phyloP scores from a whole-genome alignment of 2,113 vertebrate genomes.

The Triplophysa tibetana region DNA sequence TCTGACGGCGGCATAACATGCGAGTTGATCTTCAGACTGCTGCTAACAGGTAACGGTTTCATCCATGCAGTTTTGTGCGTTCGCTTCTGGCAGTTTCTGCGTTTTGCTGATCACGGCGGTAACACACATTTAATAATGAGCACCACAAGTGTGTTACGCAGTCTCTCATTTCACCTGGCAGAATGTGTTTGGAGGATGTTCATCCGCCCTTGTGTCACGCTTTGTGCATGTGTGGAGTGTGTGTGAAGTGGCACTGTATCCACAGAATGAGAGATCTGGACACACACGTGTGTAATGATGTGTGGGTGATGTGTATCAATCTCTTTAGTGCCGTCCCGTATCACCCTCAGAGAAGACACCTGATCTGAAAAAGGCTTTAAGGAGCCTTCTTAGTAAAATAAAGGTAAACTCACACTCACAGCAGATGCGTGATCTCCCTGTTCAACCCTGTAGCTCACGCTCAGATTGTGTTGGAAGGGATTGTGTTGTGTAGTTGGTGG shows the following conservation, averaged over 20 bases:
- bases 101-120: neutral
- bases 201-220: constrained; percentile 29
- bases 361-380: constrained; percentile 82
- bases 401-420: constrained; percentile 70
- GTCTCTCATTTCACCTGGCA: constrained; percentile 13
- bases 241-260: constrained; percentile 40
- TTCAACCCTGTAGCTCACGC: too few relatives aligned
- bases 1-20: neutral
- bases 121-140: neutral
- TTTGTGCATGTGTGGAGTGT: constrained; percentile 37
- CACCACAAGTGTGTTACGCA: constrained; percentile 24
- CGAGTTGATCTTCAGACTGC: constrained; percentile 33
- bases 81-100: neutral
- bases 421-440: neutral
- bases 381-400: constrained; percentile 82
- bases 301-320: constrained; percentile 72
- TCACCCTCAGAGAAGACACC: constrained; percentile 80
- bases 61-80: neutral
- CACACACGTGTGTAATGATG: constrained; percentile 24
- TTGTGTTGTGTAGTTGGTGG: constrained; percentile 16
- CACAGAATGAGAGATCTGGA: constrained; percentile 28
- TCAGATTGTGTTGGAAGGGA: too few relatives aligned
- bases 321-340: constrained; percentile 78
- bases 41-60: constrained; percentile 42
- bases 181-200: constrained; percentile 10